Evolutionary conservation across 2,888 invertebrate genomes (phyloP), one percentile per base, ranked within the genome.

Genomic region (Leptothorax acervorum): DNA sequence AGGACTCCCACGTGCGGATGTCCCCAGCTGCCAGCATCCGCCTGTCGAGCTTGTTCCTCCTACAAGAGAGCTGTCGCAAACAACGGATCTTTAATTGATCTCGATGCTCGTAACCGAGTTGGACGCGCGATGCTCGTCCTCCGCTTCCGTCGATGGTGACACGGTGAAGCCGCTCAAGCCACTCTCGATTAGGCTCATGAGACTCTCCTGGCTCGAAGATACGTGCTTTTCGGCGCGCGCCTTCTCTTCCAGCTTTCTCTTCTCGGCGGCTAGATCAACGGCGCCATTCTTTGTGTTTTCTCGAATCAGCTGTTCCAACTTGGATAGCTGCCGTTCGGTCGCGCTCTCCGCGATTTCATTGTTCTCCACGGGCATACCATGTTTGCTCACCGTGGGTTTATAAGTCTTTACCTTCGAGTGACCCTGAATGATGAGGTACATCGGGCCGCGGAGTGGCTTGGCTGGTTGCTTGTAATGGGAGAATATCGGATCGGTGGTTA

Each of bases 351-450:
- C n/a, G n/a, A 86, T 84, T 31, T 90, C 92, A 83, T 90, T 93
- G 62, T 87, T 90, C 71, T 88, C 89, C 23, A 90, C 76, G 2
- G 91, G 89, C 11, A 89, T 65, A 3, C 87, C 90, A 71, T 92
- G 90, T 68, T 91, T 92, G 76, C 84, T 92, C 62, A 92, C 86
- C 2, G 90, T 92, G 0, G 97, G 97, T 18, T 97, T 97, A 92
- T 98, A 98, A 0, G 97, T 98, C 95, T 98, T 98, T 0, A 98
- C 98, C 95, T 98, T 98, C 0, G 98, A 98, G 93, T 98, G 98
- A 0, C 98, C 98, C 94, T 98, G 97, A 90, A 98, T 98, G 45
- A 98, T 98, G 39, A 98, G 95, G 92, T 97, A 97, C 96, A 97
- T 95, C 0, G 97, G 97, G 0, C 96, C 96, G 79, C 95, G 93